Percentiles rank a stretch among this genome's conserved stretches.
Evolutionary conservation across 1,140 invertebrate genomes (phyloP).

Genomic region (Calycopis cecrops): DNA sequence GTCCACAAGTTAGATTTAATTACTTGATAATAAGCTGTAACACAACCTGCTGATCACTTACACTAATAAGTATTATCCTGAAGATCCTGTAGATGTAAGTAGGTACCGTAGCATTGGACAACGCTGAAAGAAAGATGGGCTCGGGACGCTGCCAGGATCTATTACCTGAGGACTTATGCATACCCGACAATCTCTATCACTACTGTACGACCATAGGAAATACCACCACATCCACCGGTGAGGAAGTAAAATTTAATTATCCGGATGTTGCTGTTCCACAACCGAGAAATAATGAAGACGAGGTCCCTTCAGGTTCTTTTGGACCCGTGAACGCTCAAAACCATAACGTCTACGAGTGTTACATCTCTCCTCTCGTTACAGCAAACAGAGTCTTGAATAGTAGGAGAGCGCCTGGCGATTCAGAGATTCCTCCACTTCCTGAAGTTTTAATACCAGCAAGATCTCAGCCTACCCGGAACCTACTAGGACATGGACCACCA

Average conservation of each 20-base stretch:
- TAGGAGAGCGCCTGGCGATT: no score
- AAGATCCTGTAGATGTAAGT: no score
- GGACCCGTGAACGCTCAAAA: neutral
- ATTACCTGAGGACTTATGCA: constrained; percentile 5
- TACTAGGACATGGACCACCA: constrained; percentile 7
- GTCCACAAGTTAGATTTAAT: no score
- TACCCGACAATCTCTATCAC: constrained; percentile 11
- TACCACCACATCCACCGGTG: constrained; percentile 5
- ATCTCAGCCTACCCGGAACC: neutral
- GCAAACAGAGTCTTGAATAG: no score
- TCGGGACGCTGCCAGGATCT: neutral
- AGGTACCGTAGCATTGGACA: neutral
- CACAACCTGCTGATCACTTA: no score
- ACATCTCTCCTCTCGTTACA: no score
- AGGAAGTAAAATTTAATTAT: constrained; percentile 8
- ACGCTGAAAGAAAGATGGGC: constrained; percentile 13
- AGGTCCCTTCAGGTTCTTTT: constrained; percentile 2
- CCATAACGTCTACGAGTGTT: constrained; percentile 7
- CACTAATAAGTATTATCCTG: no score
- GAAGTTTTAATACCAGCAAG: neutral
- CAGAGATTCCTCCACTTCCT: neutral
- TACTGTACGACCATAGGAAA: neutral
- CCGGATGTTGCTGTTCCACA: constrained; percentile 8
- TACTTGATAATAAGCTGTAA: no score
- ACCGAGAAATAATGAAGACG: neutral